Evolutionary conservation across 2,797 vertebrate species (phyloP).

Genomic region (Numenius phaeopus): DNA sequence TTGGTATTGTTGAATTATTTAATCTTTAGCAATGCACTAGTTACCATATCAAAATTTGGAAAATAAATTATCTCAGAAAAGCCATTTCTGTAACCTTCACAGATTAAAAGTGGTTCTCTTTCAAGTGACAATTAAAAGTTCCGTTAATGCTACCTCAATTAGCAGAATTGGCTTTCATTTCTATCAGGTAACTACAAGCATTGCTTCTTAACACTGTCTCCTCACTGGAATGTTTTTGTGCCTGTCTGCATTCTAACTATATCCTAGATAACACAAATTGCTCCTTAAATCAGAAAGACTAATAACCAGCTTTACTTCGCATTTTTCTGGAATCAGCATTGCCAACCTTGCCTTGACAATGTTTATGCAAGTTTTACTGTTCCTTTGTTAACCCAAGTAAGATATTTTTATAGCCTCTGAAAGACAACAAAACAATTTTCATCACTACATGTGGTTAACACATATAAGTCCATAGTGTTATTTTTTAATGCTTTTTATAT

Average conservation of each 20-base stretch:
- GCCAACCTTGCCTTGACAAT: slow-evolving; percentile 9
- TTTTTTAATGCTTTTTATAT: slow-evolving; percentile 47
- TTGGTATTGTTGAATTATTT: background rate
- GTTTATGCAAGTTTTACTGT: slow-evolving; percentile 26
- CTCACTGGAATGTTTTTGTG: background rate
- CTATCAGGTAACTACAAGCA: background rate
- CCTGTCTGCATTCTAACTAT: background rate
- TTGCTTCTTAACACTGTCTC: slow-evolving; percentile 10
- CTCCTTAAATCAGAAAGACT: slow-evolving; percentile 58
- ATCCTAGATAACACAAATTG: slow-evolving; percentile 31
- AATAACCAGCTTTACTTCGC: slow-evolving; percentile 27
- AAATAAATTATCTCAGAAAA: background rate
- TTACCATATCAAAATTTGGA: background rate
- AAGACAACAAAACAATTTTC: background rate
- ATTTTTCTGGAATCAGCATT: slow-evolving; percentile 29
- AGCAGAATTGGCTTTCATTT: background rate
- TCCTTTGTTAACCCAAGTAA: background rate
- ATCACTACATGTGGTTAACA: background rate
- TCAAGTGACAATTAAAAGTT: background rate
- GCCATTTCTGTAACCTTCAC: background rate
- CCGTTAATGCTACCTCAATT: background rate
- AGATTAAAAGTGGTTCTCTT: background rate
- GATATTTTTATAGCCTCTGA: slow-evolving; percentile 36
- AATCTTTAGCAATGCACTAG: background rate
- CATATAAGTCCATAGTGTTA: background rate